Evolutionary conservation across 2,113 vertebrate species (phyloP).

Genomic region (Paradoxurus hermaphroditus): DNA sequence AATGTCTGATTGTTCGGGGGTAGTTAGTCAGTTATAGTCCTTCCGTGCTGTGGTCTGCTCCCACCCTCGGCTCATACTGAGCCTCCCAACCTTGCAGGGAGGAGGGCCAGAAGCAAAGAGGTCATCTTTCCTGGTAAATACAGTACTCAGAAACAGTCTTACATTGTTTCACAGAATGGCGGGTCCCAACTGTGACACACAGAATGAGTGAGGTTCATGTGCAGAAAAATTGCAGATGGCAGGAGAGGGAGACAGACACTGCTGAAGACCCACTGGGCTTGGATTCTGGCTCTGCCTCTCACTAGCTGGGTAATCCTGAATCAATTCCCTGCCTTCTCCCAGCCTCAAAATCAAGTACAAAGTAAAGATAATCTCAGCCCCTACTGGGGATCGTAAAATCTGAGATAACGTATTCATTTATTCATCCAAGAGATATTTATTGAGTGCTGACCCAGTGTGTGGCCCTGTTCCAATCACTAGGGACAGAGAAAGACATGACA

Average conservation of each 20-base stretch:
- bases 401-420: background rate
- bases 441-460: background rate
- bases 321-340: background rate
- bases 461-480: no score
- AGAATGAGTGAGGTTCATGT: background rate
- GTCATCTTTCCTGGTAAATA: background rate
- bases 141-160: background rate
- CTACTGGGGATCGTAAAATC: background rate
- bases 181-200: fast-evolving
- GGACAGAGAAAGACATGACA: background rate
- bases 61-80: background rate
- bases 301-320: background rate
- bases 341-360: background rate
- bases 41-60: background rate
- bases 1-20: background rate
- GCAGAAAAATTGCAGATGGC: background rate
- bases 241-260: background rate
- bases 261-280: background rate
- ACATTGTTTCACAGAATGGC: background rate
- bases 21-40: background rate
- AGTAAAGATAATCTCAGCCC: background rate
- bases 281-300: background rate
- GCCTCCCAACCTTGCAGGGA: background rate
- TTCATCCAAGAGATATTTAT: background rate
- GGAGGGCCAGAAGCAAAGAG: background rate